Evolutionary conservation across 2,888 invertebrate genomes (phyloP), one percentile per base, ranked within the genome.

Genomic region (Apamea anceps): DNA sequence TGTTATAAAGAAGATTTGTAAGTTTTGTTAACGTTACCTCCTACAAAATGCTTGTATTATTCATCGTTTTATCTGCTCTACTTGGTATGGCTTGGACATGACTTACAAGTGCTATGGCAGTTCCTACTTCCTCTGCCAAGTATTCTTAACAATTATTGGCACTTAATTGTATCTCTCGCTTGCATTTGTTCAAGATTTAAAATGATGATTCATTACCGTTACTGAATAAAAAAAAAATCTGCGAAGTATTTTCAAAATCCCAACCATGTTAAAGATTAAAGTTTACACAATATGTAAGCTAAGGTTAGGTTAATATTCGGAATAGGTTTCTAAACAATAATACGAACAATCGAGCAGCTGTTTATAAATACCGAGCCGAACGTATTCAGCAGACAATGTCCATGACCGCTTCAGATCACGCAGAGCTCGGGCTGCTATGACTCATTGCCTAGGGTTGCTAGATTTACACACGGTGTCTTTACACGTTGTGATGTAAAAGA

Each of bases 291-390:
- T 54, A 51, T 15, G 37, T 60, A 73, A 75, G 75, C 32, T 77
- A 63, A 75, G 62, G 72, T 73, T 70, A 73, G 2, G 57, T 77
- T 78, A 85, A 75, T 75, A 80, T 80, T 72, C 66, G 81, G 1
- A 63, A 45, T 75, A 70, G 32, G 54, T 77, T 80, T 86, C 84
- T 84, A 80, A 84, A 81, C 74, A 77, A 83, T 77, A 77, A 80
- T 68, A 68, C 70, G 80, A 77, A 75, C 75, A 86, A 86, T 86
- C 72, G 70, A 77, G 72, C 82, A 87, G 82, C 81, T 88, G 85
- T 90, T 87, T 90, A 88, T 90, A 90, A 90, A 90, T 90, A 88
- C 80, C 79, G 75, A 85, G 73, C 77, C 81, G 75, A 86, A 79
- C 81, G 72, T 75, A 74, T 84, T 76, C 70, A 81, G 81, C 84